phyloP scores from a whole-genome alignment of 2,888 invertebrate genomes.

The Brachyopa scutellaris region DNA sequence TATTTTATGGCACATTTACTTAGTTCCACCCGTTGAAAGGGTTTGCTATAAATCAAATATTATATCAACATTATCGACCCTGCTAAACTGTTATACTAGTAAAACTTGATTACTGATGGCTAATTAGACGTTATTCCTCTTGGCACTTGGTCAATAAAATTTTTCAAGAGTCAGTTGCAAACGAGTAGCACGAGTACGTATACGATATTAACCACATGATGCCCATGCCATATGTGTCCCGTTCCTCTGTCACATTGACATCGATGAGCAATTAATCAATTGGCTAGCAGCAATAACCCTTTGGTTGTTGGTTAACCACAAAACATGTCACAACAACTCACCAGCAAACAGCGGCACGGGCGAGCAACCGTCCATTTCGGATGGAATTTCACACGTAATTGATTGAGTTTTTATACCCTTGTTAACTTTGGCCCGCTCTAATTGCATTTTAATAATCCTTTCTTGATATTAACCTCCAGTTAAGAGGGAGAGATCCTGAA shows the following conservation, averaged over 20 bases:
- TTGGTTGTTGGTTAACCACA: constrained; percentile 66
- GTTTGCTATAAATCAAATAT: constrained; percentile 18
- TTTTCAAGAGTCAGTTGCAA: constrained; percentile 16
- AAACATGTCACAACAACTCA: constrained; percentile 61
- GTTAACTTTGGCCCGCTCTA: constrained; percentile 67
- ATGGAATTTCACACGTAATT: constrained; percentile 70
- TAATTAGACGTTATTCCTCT: constrained; percentile 1
- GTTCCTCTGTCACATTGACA: constrained; percentile 48
- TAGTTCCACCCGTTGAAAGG: too few species aligned
- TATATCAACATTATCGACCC: constrained; percentile 10
- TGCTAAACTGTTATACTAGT: constrained; percentile 1
- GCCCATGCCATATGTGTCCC: constrained; percentile 56
- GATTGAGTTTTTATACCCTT: constrained; percentile 73
- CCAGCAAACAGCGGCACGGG: constrained; percentile 28
- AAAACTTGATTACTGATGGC: not conserved
- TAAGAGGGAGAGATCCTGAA: not conserved
- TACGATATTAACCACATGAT: constrained; percentile 55
- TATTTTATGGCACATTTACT: too few species aligned
- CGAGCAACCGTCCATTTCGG: constrained; percentile 23
- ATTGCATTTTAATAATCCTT: constrained; percentile 72
- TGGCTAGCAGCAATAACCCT: constrained; percentile 66
- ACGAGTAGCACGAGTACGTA: constrained; percentile 31
- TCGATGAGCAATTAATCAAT: constrained; percentile 70
- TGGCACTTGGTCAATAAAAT: constrained; percentile 15
- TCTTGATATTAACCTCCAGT: constrained; percentile 42